Conservation (phyloP, 1,140 invertebrate species). For the Lasaia peninsularis region DNA sequence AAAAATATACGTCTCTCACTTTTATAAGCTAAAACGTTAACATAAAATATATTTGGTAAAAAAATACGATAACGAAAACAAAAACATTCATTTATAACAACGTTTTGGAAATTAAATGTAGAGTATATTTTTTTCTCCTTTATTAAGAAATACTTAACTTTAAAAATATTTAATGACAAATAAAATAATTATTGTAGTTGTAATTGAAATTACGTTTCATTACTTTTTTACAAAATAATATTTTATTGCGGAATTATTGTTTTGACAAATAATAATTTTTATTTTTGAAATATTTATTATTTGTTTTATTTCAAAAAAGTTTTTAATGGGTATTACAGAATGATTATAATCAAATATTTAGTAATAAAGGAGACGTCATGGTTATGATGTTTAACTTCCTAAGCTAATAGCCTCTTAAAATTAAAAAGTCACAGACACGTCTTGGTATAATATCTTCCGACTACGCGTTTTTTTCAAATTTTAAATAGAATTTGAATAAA, state of each 20-base stretch:
- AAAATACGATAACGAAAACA: constrained; percentile 3
- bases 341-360: not conserved
- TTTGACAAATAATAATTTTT: too few relatives aligned
- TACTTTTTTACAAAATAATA: too few relatives aligned
- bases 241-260: too few relatives aligned
- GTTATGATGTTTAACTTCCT: not conserved
- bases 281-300: too few relatives aligned
- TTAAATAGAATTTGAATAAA: not conserved
- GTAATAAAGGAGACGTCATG: not conserved
- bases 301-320: too few relatives aligned
- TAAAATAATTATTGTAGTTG: too few relatives aligned
- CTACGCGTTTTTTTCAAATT: constrained; percentile 10
- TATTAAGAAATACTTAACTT: not conserved
- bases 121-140: not conserved
- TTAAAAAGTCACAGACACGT: constrained; percentile 11
- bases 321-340: not conserved
- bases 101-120: not conserved
- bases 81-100: constrained; percentile 3
- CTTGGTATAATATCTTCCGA: constrained; percentile 1
- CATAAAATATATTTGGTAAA: constrained; percentile 4
- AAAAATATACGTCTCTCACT: not conserved
- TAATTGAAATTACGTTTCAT: too few relatives aligned
- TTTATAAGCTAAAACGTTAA: not conserved
- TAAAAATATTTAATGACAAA: too few relatives aligned
- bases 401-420: constrained; percentile 17